Evolutionary conservation across 2,888 invertebrate species (phyloP).

Genomic region (Melolontha melolontha): DNA sequence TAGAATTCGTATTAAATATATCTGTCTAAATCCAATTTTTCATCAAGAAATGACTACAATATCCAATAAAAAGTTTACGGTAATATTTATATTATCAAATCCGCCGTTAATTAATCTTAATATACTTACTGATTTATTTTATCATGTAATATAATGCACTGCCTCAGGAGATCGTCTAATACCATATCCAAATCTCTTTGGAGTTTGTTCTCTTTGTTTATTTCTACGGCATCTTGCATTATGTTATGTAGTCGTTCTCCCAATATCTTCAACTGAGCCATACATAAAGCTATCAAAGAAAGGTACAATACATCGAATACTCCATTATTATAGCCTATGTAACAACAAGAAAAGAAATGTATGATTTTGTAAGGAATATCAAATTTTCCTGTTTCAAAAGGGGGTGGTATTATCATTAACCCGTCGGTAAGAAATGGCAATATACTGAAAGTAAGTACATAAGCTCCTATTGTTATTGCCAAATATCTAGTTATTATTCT

Average conservation of each 20-base stretch:
- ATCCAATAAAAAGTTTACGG: too few species aligned
- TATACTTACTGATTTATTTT: too few species aligned
- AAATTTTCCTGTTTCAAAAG: conserved; percentile 6
- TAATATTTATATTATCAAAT: too few species aligned
- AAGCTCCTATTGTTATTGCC: conserved; percentile 3
- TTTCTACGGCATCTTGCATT: too few species aligned
- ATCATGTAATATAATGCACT: too few species aligned
- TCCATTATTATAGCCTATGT: neutral
- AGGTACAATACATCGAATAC: conserved; percentile 8
- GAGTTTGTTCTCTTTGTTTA: too few species aligned
- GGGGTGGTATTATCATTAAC: conserved; percentile 5
- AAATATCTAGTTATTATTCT: conserved; percentile 14
- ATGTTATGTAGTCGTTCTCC: conserved; percentile 1
- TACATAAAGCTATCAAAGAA: conserved; percentile 13
- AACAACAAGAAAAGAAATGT: conserved; percentile 1
- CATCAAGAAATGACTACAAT: too few species aligned
- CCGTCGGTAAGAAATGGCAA: conserved; percentile 9
- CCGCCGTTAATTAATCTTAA: too few species aligned
- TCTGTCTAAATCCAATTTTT: too few species aligned
- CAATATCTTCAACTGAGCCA: conserved; percentile 15
- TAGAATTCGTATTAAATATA: too few species aligned
- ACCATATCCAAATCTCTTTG: too few species aligned
- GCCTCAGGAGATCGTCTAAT: too few species aligned
- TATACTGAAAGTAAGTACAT: conserved; percentile 2
- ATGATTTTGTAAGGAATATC: conserved; percentile 13